Conservation (phyloP, 2,797 vertebrate genomes). For the Pangasius sanitwongsei region DNA sequence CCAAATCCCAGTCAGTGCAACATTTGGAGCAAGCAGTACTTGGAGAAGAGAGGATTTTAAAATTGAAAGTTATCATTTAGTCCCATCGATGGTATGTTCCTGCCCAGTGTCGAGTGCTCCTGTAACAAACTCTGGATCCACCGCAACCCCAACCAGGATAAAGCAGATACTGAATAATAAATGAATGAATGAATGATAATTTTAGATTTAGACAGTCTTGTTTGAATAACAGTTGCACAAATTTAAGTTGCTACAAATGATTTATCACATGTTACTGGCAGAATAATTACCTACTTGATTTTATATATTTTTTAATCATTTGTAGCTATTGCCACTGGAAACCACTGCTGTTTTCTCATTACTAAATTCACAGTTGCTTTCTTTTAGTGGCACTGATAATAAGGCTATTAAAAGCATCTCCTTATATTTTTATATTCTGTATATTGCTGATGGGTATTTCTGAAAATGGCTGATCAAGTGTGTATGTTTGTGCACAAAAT, state of each 20-base stretch:
- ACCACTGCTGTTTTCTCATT: neutral
- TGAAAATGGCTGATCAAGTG: too few relatives aligned
- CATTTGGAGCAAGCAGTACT: neutral
- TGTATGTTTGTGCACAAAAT: neutral
- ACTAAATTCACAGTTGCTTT: neutral
- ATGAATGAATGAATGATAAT: neutral
- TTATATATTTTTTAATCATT: neutral
- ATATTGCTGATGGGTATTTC: neutral
- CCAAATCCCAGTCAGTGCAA: neutral
- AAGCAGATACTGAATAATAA: neutral
- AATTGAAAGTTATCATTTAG: constrained; percentile 3
- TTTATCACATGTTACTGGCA: neutral
- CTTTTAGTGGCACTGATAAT: neutral
- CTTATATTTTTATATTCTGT: neutral
- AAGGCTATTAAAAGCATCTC: neutral
- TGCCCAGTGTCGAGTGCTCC: neutral
- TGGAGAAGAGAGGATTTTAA: neutral
- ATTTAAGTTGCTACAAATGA: neutral
- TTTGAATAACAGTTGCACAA: neutral
- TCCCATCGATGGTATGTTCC: neutral
- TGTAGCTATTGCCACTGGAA: neutral
- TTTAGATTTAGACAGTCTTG: neutral
- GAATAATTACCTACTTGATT: neutral
- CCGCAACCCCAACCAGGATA: neutral
- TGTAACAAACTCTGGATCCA: neutral